Evolutionary conservation across 2,113 vertebrate genomes (phyloP), one percentile per base, ranked within the genome.

Genomic region (Rutilus rutilus): DNA sequence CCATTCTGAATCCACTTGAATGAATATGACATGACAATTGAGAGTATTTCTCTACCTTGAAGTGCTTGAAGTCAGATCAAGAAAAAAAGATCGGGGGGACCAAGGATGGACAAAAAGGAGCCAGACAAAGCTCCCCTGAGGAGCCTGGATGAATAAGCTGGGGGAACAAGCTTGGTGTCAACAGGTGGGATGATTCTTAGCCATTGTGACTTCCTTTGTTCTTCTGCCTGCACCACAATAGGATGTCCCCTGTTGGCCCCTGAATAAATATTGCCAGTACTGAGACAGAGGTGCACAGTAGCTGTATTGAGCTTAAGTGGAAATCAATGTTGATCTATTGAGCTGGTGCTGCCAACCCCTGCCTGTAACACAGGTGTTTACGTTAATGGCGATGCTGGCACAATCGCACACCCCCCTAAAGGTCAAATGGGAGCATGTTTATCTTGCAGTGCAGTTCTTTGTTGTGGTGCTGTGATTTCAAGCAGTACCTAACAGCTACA

Each of bases 301-400:
- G 92, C 92, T 90, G 89, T 86, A 87, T 90, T 89, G 85, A 89
- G 90, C 92, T 92, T 93, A 94, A 95, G 91, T 93, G 94, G 92
- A 94, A 95, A 94, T 94, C 94, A 90, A 94, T 95, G 90, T 78
- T 87, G 89, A 90, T 91, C 91, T 80, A 89, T 84, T 78, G 90
- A 90, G 90, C 79, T 77, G 8, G 83, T 59, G 85, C 39, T 77
- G 80, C 84, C 80, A 86, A 82, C 52, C 75, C 78, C 80, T 69
- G 75, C 47, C 59, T 83, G 54, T 65, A 76, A 78, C 89, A 86
- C 75, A 86, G 90, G 82, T 89, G 87, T 88, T 87, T 87, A 69
- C 36, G 52, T 80, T 89, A 85, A 86, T 85, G 52, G 87, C 65
- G 59, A 88, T 23, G 30, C 71, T 39, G 65, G 81, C 71, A 89